These are phyloP conservation scores for Zygogramma bicolorata DNA, from an alignment of 2,888 invertebrate species.

Conservation along the genomic window DNA sequence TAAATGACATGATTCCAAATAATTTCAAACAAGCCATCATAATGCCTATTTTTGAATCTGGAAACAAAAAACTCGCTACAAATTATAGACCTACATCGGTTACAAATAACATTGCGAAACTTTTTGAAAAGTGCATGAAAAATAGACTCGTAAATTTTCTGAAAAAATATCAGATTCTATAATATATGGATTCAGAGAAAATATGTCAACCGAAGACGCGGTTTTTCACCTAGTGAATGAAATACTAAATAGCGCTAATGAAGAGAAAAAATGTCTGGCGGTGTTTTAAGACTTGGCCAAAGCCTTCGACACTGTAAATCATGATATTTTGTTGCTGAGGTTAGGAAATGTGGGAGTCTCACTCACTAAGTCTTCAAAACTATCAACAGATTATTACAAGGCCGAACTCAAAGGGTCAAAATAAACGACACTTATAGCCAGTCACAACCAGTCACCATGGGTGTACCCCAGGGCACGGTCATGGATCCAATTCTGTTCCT, in stretches of 20 bases:
- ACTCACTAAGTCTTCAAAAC: neutral
- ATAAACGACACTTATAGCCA: constrained; percentile 7
- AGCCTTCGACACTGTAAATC: too few relatives aligned
- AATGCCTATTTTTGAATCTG: too few relatives aligned
- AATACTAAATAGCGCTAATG: neutral
- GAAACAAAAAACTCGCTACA: too few relatives aligned
- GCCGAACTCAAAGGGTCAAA: constrained; percentile 7
- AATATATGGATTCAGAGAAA: constrained; percentile 10
- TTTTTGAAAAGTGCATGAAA: constrained; percentile 7
- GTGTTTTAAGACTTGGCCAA: constrained; percentile 8
- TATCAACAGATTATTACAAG: too few relatives aligned
- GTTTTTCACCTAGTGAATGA: too few relatives aligned
- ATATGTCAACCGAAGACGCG: neutral
- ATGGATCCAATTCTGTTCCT: too few relatives aligned
- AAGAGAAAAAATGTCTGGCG: neutral
- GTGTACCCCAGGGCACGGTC: too few relatives aligned
- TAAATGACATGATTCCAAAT: neutral
- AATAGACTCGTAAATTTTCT: neutral
- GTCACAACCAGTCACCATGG: constrained; percentile 6
- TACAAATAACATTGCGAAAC: neutral
- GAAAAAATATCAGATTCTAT: constrained; percentile 10
- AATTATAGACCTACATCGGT: constrained; percentile 4
- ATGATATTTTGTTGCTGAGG: constrained; percentile 1
- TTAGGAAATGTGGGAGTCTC: neutral
- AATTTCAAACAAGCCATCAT: too few relatives aligned